These are phyloP conservation scores for Craterocephalus amniculus DNA, from an alignment of 2,797 vertebrate species.

Conservation along the genomic window DNA sequence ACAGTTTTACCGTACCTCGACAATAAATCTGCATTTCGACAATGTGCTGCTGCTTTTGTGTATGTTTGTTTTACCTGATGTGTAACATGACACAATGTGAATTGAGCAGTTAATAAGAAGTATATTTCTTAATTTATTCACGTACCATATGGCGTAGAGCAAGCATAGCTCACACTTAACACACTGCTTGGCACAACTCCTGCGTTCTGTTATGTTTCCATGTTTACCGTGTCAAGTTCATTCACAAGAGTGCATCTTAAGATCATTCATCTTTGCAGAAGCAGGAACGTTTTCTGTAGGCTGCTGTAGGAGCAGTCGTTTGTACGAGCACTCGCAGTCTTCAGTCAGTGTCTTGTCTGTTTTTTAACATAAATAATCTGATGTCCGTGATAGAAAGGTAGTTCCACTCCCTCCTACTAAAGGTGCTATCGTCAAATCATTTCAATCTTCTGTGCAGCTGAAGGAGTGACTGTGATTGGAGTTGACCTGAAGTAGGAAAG, in stretches of 20 bases:
- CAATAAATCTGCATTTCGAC: constrained; percentile 77
- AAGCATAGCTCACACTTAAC: constrained; percentile 64
- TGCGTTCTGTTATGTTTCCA: constrained; percentile 64
- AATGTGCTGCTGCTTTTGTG: constrained; percentile 77
- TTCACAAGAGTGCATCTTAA: constrained; percentile 70
- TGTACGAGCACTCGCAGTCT: constrained; percentile 57
- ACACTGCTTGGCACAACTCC: constrained; percentile 55
- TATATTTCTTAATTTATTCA: constrained; percentile 69
- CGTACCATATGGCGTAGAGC: constrained; percentile 56
- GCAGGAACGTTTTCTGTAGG: constrained; percentile 11
- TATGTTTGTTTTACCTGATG: constrained; percentile 64
- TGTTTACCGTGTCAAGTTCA: constrained; percentile 72
- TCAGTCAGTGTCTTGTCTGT: constrained; percentile 63
- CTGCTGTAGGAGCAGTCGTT: constrained; percentile 23
- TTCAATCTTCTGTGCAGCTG: constrained; percentile 83
- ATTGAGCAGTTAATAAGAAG: constrained; percentile 48
- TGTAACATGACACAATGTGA: constrained; percentile 74
- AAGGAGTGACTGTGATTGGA: constrained; percentile 64
- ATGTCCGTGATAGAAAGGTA: constrained; percentile 52
- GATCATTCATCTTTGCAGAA: constrained; percentile 41
- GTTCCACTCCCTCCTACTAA: constrained; percentile 64
- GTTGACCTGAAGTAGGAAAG: constrained; percentile 56
- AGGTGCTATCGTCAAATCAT: constrained; percentile 81
- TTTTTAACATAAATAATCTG: constrained; percentile 43
- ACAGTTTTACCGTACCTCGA: constrained; percentile 67